Evolutionary conservation across 92 coral and sea anemone species (phyloP), one percentile per base, ranked within the genome.

Genomic region (Zoanthus sociatus): DNA sequence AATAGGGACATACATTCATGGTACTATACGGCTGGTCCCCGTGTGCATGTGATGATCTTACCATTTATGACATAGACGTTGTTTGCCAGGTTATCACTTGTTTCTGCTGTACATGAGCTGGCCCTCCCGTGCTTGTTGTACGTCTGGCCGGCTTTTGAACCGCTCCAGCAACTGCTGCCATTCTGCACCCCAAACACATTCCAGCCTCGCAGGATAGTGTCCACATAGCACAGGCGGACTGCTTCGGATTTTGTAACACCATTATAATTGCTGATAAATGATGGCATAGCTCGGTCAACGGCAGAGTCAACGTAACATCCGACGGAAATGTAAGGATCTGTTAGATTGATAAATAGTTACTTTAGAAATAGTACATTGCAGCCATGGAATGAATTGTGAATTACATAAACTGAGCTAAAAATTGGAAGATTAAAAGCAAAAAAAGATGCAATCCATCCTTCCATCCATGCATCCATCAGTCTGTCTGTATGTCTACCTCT

Each of bases 191-290:
- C 84, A 37, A 79, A 79, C 7, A 45, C 60, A 55, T 1, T 6
- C 71, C 71, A 79, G 6, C 72, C 55, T 2, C 84, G 73, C 5
- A 46, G 30, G 2, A 79, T 12, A 5, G 84, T 66, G 60, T 79
- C 84, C n/a, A 79, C 10, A 54, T 61, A 79, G 18, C 84, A 79
- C 84, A 79, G 32, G 55, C 55, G 71, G 20, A 79, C 56, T 2
- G 72, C 73, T 48, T 79, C 84, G 4, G 84, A 64, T 63, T 79
- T 79, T 79, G 73, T 63, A 60, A 67, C 42, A n/a, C 54, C 71
- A 13, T 1, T 14, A 8, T 79, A 79, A 67, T n/a, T 66, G 9
- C 73, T 67, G 11, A 21, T 9, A 21, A 31, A 45, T 42, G 73
- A n/a, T 13, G 56, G 73, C 56, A 79, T n/a, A 21, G 84, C 56